phyloP scores from a whole-genome alignment of 2,888 invertebrate genomes.

The Phyto melanocephala region DNA sequence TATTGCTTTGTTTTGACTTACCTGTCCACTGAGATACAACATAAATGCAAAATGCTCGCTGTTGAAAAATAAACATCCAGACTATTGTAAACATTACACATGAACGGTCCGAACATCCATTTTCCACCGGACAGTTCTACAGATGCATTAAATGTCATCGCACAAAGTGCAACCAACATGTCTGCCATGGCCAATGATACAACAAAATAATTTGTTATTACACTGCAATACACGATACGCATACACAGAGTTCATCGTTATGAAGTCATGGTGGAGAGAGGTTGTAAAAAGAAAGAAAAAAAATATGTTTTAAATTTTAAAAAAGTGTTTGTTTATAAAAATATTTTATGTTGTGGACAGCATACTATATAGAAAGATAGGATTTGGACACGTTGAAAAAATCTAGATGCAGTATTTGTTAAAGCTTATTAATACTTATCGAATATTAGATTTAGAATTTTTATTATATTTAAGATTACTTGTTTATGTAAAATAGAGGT shows the following conservation, averaged over 20 bases:
- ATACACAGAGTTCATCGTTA: neutral
- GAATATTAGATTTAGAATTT: too few relatives aligned
- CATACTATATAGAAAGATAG: too few relatives aligned
- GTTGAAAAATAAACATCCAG: slow-evolving; percentile 96
- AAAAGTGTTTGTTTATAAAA: neutral
- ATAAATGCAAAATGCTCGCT: slow-evolving; percentile 94
- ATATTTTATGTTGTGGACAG: neutral
- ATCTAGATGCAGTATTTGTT: too few relatives aligned
- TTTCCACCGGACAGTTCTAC: slow-evolving; percentile 89
- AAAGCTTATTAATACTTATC: too few relatives aligned
- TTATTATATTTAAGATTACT: too few relatives aligned
- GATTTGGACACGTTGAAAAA: too few relatives aligned
- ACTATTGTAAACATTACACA: slow-evolving; percentile 98
- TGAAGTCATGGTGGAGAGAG: neutral
- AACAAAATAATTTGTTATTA: slow-evolving; percentile 97
- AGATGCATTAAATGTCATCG: slow-evolving; percentile 96
- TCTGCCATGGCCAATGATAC: slow-evolving; percentile 96
- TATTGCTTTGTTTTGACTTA: slow-evolving; percentile 70
- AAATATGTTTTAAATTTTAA: slow-evolving; percentile 15
- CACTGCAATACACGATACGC: slow-evolving; percentile 78
- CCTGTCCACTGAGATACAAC: slow-evolving; percentile 92
- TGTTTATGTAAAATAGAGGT: too few relatives aligned
- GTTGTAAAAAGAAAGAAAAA: slow-evolving; percentile 3
- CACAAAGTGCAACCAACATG: slow-evolving; percentile 95
- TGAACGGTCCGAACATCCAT: slow-evolving; percentile 93